Base-by-base conservation (phyloP, 2,113 vertebrate species). In the Cichladusa arquata region DNA sequence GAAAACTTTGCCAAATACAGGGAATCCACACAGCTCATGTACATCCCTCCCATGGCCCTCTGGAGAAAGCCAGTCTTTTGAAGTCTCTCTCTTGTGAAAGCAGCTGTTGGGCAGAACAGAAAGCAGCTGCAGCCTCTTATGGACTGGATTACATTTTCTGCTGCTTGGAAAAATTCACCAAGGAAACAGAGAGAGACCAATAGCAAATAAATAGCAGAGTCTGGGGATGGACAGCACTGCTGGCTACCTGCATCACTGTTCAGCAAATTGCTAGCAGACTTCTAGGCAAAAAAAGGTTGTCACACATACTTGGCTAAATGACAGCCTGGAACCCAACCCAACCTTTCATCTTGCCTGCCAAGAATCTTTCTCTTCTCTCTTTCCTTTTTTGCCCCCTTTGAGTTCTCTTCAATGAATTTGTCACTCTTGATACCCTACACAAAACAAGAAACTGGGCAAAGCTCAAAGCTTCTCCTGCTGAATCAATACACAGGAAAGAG, bases 211-310 rank as follows among this genome's bases (percentile, higher is more conserved):
- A 70, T 29, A 81, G 56, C 5, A 2, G 48, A 79, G 60, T n/a
- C 65, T 56, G 51, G 72, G 64, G 40, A 85, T 3, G 11, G 71
- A 47, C 45, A 86, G 58, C 38, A 22, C 60, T 92, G 57, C 69
- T 88, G 81, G 86, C 84, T 95, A 94, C 94, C 94, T 96, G 95
- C 74, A 85, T 22, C 19, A 9, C 48, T 86, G 12, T 38, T 85
- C 73, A 85, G 65, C 67, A 95, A 81, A 95, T 91, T 77, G 69
- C 64, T 72, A 83, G 54, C 88, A 91, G 90, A 51, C 40, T 77
- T 82, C 17, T 19, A 53, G 65, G 48, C 65, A 87, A 74, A 69
- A 80, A 77, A 88, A 50, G 10, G 24, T 74, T 92, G 71, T 84
- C 74, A 20, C 36, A 51, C 76, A 58, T 82, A 40, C 45, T 93